Base-by-base conservation (phyloP, 2,888 invertebrate genomes). In the Drosophila subquinaria region DNA sequence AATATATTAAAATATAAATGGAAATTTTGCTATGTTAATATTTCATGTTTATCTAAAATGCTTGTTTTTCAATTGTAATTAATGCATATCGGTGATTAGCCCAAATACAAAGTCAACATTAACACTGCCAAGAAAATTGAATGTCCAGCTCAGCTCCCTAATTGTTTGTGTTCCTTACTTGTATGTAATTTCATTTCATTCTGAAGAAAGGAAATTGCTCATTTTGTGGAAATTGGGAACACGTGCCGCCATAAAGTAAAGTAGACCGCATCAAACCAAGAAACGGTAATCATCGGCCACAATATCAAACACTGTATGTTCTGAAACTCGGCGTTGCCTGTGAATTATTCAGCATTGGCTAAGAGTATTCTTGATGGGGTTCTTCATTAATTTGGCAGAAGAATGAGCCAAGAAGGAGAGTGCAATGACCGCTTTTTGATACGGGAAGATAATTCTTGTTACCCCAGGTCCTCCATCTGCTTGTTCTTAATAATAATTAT, bases 141-240 rank as follows among this genome's bases (percentile, higher is more conserved):
- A 15, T 27, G 11, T 55, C 23, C 11, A 13, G 8, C 36, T 43
- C n/a, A 51, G 57, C 17, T 47, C 2, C 20, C 20, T 23, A 42
- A 27, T n/a, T 55, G 55, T 59, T 76, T 35, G 42, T 60, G 57
- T 10, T 55, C 42, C 62, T 66, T 51, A 51, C 51, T 63, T 55
- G 57, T 56, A 65, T 62, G 63, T 79, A 68, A 79, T 71, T 81
- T 84, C 51, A 23, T 40, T 75, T 84, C 64, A 68, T 79, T 73
- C 75, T 68, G 62, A 30, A 42, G 66, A 76, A 67, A 78, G 80
- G 76, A 85, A 78, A 59, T 76, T 40, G 20, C 67, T 42, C 62
- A 65, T 80, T 82, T 75, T 55, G 67, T 53, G 70, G 67, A 82
- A 85, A 80, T 76, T 71, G 45, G 57, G 53, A 65, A 76, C 82